Conservation (phyloP, 2,113 vertebrate genomes). For the Heterochromis multidens region DNA sequence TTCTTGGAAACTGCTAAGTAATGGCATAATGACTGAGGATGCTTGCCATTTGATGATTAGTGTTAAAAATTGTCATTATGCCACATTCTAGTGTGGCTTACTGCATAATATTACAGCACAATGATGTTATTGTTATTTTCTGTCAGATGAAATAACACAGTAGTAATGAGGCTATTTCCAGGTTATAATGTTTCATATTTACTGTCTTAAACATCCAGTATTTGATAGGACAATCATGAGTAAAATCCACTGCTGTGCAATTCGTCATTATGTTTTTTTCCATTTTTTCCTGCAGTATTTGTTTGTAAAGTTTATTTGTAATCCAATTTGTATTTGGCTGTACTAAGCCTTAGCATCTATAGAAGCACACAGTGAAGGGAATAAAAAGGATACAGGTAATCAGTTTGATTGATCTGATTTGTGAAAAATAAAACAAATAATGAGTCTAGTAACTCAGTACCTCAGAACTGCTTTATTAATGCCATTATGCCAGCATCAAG, state of each 20-base stretch:
- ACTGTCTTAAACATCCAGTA: background rate
- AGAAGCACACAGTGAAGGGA: background rate
- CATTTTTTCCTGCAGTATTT: background rate
- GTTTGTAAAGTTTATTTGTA: background rate
- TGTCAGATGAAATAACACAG: background rate
- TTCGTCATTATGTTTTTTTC: background rate
- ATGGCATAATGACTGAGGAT: background rate
- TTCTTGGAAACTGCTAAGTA: background rate
- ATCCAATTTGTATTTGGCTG: fast-evolving
- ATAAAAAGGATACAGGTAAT: background rate
- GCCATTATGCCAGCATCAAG: background rate
- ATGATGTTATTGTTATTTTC: background rate
- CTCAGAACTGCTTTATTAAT: background rate
- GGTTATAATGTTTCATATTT: background rate
- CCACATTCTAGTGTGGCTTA: background rate
- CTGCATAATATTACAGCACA: background rate
- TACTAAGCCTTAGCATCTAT: background rate
- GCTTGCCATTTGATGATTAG: conserved; percentile 4
- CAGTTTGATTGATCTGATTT: background rate
- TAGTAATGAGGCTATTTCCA: background rate
- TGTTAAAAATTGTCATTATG: conserved; percentile 10
- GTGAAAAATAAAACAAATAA: background rate
- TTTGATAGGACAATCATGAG: background rate
- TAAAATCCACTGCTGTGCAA: background rate
- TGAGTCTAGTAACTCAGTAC: background rate